phyloP scores from a whole-genome alignment of 2,113 vertebrate genomes.

The Puffinus mauretanicus region DNA sequence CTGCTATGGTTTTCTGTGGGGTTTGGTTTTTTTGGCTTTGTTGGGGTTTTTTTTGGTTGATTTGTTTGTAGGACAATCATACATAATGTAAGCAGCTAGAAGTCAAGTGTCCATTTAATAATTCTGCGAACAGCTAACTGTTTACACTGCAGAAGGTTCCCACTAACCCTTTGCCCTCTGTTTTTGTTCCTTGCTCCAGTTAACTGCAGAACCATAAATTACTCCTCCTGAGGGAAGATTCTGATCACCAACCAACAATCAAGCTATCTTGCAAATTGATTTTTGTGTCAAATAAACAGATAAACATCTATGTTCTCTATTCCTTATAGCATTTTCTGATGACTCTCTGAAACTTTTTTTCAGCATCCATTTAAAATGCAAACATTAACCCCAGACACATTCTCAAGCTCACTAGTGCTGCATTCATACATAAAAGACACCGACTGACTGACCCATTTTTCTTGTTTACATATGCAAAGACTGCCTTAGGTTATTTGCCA shows the following conservation, averaged over 20 bases:
- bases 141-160: neutral
- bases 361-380: neutral
- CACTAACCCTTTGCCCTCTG: neutral
- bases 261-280: neutral
- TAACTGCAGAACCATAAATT: neutral
- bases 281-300: neutral
- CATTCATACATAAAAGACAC: neutral
- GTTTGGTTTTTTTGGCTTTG: neutral
- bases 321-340: neutral
- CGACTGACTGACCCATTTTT: neutral
- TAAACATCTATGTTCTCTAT: neutral
- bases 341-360: neutral
- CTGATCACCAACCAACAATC: neutral
- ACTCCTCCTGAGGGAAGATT: neutral
- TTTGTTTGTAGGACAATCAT: neutral
- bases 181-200: neutral
- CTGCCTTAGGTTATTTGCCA: neutral
- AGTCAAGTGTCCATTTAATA: neutral
- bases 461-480: neutral
- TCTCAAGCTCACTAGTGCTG: neutral
- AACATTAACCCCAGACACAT: rapidly evolving
- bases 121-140: neutral
- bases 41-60: neutral
- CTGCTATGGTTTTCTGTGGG: neutral
- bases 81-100: neutral